Evolutionary conservation across 2,797 vertebrate genomes (phyloP).

Genomic region (Momotus momota): DNA sequence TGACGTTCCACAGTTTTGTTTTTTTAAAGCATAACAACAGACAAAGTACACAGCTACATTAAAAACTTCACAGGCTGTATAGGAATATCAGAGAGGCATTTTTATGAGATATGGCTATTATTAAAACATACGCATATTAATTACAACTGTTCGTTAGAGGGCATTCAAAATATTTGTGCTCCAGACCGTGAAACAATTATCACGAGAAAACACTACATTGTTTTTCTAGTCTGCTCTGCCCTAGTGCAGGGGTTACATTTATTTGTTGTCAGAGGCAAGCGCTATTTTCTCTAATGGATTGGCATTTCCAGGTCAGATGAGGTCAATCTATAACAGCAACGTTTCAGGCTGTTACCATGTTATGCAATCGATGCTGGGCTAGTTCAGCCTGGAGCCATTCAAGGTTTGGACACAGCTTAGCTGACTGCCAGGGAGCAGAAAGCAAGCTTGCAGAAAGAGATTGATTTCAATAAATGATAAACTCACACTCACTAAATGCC

Average conservation of each 20-base stretch:
- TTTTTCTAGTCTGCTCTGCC: neutral
- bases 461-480: constrained; percentile 67
- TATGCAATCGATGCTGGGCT: constrained; percentile 39
- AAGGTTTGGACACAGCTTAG: constrained; percentile 46
- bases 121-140: constrained; percentile 14
- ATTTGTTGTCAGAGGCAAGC: neutral
- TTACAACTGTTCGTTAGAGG: neutral
- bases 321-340: constrained; percentile 45
- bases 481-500: constrained; percentile 58
- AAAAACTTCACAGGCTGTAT: neutral
- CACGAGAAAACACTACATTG: neutral
- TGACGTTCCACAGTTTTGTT: neutral
- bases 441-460: constrained; percentile 73
- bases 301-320: constrained; percentile 59
- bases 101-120: constrained; percentile 8
- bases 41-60: neutral
- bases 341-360: neutral
- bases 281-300: neutral
- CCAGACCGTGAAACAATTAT: neutral
- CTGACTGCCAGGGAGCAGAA: constrained; percentile 64
- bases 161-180: neutral
- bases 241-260: neutral
- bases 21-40: neutral
- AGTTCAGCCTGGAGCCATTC: constrained; percentile 62
- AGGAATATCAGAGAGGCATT: neutral